Base-by-base conservation (phyloP, 2,113 vertebrate genomes). In the Shinisaurus crocodilurus region DNA sequence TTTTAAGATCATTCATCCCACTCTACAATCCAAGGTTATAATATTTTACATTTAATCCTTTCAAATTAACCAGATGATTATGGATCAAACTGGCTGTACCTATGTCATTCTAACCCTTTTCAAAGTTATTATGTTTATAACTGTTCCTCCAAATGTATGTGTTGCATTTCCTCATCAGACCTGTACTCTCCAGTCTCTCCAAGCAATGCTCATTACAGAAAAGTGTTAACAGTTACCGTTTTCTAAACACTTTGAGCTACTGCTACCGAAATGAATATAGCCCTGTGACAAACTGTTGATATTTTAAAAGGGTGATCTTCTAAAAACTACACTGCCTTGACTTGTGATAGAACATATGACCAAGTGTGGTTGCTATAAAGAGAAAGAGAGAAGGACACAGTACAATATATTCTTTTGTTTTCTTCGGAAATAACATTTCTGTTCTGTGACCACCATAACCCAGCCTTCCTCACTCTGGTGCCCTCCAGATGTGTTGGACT, bases 281-380 rank as follows among this genome's bases (percentile, higher is more conserved):
- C 79, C 81, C 40, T 80, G 40, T 57, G 74, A 84, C 37, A 40
- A 45, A 54, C 6, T 83, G 83, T 63, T 92, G 82, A 77, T 92
- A 91, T 83, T 95, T 90, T 89, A 91, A 92, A 86, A 90, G 92
- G 6, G 9, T 67, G 3, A 12, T 91, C 76, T 60, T 3, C 86
- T 74, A 92, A 94, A 91, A 90, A 87, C 27, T 0, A 89, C 32
- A 77, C 20, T 88, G 34, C 0, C 40, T 88, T 89, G 85, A 92
- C 93, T 87, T 90, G 3, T 95, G 95, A 94, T 84, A 92, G 86
- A 32, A 54, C 93, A 89, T 89, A 94, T 95, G 95, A 95, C 60
- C 29, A 77, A 70, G 57, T n/a, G 92, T 0, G 0, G 84, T 79
- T 54, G 86, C 90, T 86, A 34, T 70, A 89, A 37, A 37, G 80